phyloP scores from a whole-genome alignment of 2,888 invertebrate genomes.

The Cataglyphis albicans region DNA sequence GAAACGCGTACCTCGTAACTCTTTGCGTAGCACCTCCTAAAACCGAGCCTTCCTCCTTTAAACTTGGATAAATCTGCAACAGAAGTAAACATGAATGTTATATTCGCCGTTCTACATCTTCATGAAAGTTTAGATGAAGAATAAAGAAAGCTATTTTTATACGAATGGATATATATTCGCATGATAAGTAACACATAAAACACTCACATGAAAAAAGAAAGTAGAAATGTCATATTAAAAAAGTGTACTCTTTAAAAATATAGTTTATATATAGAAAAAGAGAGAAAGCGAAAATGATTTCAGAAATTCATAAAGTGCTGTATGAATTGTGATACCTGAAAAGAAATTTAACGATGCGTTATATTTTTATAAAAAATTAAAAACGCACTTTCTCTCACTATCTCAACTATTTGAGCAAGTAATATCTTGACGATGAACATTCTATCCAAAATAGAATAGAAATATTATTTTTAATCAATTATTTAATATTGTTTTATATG shows the following conservation, averaged over 20 bases:
- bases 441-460: background rate
- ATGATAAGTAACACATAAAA: background rate
- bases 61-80: constrained; percentile 83
- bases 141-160: constrained; percentile 2
- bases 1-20: constrained; percentile 82
- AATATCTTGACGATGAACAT: background rate
- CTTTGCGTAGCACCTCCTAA: constrained; percentile 83
- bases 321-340: background rate
- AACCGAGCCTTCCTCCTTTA: constrained; percentile 84
- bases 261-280: background rate
- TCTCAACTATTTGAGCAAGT: background rate
- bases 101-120: constrained; percentile 1
- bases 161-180: background rate
- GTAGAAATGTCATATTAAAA: background rate
- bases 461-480: background rate
- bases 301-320: background rate
- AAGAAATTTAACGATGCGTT: background rate
- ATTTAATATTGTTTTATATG: background rate
- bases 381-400: background rate
- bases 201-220: background rate
- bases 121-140: constrained; percentile 5
- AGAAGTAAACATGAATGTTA: constrained; percentile 41
- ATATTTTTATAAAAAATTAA: background rate
- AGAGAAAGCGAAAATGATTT: background rate
- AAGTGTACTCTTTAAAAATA: background rate